Base-by-base conservation (phyloP, 2,797 vertebrate species). In the Aplochiton taeniatus region DNA sequence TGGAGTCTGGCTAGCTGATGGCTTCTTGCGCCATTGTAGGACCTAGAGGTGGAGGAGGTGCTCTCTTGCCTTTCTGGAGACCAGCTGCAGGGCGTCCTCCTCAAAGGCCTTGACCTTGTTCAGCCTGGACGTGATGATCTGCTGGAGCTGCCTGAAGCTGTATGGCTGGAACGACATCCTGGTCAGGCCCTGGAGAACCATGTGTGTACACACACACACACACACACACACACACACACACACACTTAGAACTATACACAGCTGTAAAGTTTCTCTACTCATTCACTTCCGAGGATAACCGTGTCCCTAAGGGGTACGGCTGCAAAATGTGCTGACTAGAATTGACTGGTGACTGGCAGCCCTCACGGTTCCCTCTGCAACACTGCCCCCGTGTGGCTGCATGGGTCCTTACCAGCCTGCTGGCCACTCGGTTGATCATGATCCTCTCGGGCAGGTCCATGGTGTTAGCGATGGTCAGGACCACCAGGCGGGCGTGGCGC, bases 151-250 rank as follows among this genome's bases (percentile, higher is more conserved):
- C 76, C 93, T 96, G 85, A 95, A 95, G 51, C 92, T 93, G 81
- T 99, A 99, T 0, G 98, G 98, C 87, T 98, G 96, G 87, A 99
- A 99, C 19, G 95, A 97, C 96, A 98, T 95, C 87, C 98, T 86
- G 54, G 97, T 98, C 72, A 99, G 87, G 45, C 98, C 97, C 97
- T 99, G 31, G 16, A 61, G 61, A 42, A 8, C n/a, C n/a, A n/a
- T 6, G 1, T 50, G 48, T 50, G 53, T 0, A 63, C 47, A 63
- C 0, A 14, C 0, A 66, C 0, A 68, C 9, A 18, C 1, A 50
- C 1, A 58, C 8, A 46, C 13, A 51, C 48, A 48, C 41, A 53
- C 55, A 50, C 11, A 18, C 41, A 14, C 11, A 66, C 20, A 65
- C 10, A n/a, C 17, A n/a, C 18, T 41, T 19, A 31, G 9, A 44